Evolutionary conservation across 2,113 vertebrate species (phyloP).

Genomic region (Anolis carolinensis): DNA sequence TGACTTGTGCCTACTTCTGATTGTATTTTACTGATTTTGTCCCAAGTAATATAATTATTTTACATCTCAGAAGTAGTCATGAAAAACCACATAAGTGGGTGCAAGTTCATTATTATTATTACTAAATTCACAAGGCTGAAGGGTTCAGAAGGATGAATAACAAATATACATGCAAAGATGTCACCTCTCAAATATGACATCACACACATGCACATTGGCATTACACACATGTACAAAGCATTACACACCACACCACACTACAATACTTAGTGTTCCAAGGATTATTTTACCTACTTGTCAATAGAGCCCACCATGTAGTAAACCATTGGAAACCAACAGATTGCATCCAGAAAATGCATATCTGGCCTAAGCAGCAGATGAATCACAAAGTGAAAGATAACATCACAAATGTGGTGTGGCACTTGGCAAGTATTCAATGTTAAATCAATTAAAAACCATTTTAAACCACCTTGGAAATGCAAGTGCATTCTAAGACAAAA

Average conservation of each 20-base stretch:
- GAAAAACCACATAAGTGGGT: no score
- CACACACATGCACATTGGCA: slow-evolving; percentile 49
- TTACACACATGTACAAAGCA: slow-evolving; percentile 65
- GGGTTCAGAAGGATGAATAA: slow-evolving; percentile 27
- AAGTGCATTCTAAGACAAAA: neutral
- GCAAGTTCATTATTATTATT: neutral
- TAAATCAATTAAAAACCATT: neutral
- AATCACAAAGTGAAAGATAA: slow-evolving; percentile 82
- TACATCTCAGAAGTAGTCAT: neutral
- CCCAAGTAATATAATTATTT: neutral
- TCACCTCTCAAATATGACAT: slow-evolving; percentile 36
- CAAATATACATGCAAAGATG: slow-evolving; percentile 66
- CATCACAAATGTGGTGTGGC: slow-evolving; percentile 72
- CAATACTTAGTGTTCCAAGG: slow-evolving; percentile 66
- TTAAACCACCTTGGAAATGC: neutral
- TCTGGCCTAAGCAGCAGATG: slow-evolving; percentile 88
- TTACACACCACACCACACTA: slow-evolving; percentile 69
- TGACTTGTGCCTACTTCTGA: neutral
- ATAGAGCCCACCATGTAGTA: slow-evolving; percentile 98
- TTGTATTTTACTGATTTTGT: no score
- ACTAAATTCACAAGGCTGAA: neutral
- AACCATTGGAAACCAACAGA: slow-evolving; percentile 99
- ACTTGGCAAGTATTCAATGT: slow-evolving; percentile 45
- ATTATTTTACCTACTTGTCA: slow-evolving; percentile 91
- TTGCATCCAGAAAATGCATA: slow-evolving; percentile 98